phyloP scores from a whole-genome alignment of 2,888 invertebrate species.

The Drosophila acutilabella region DNA sequence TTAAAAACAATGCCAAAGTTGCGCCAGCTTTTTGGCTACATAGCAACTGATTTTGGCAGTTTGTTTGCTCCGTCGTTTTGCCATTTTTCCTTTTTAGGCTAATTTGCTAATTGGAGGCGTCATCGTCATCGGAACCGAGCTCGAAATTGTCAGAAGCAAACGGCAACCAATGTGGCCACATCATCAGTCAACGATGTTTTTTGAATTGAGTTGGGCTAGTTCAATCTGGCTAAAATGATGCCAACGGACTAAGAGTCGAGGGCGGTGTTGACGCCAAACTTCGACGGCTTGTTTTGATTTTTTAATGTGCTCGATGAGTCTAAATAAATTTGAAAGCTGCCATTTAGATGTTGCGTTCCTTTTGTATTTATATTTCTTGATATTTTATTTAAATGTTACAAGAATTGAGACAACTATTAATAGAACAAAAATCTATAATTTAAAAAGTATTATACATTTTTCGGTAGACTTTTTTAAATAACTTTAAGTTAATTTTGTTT shows the following conservation, averaged over 20 bases:
- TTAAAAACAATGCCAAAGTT: slow-evolving; percentile 74
- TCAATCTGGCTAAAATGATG: slow-evolving; percentile 42
- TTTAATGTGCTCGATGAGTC: slow-evolving; percentile 72
- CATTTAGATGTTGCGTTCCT: background rate
- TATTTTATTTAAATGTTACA: too few species aligned
- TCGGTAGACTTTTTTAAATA: too few species aligned
- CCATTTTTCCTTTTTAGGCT: slow-evolving; percentile 62
- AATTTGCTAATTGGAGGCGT: slow-evolving; percentile 82
- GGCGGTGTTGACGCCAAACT: slow-evolving; percentile 1
- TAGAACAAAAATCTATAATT: too few species aligned
- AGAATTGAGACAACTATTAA: too few species aligned
- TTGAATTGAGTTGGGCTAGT: slow-evolving; percentile 66
- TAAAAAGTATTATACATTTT: too few species aligned
- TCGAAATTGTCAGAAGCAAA: slow-evolving; percentile 11
- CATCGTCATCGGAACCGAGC: slow-evolving; percentile 45
- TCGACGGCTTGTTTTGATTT: slow-evolving; percentile 21
- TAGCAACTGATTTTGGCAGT: slow-evolving; percentile 78
- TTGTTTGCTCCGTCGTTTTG: slow-evolving; percentile 59
- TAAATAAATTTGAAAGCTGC: slow-evolving; percentile 60
- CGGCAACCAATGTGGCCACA: slow-evolving; percentile 32
- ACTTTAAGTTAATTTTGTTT: too few species aligned
- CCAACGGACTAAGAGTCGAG: slow-evolving; percentile 5
- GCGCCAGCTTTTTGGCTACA: slow-evolving; percentile 34
- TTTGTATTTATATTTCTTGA: too few species aligned
- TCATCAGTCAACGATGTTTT: slow-evolving; percentile 72